phyloP scores from a whole-genome alignment of 2,797 vertebrate species.

The Decapterus maruadsi region DNA sequence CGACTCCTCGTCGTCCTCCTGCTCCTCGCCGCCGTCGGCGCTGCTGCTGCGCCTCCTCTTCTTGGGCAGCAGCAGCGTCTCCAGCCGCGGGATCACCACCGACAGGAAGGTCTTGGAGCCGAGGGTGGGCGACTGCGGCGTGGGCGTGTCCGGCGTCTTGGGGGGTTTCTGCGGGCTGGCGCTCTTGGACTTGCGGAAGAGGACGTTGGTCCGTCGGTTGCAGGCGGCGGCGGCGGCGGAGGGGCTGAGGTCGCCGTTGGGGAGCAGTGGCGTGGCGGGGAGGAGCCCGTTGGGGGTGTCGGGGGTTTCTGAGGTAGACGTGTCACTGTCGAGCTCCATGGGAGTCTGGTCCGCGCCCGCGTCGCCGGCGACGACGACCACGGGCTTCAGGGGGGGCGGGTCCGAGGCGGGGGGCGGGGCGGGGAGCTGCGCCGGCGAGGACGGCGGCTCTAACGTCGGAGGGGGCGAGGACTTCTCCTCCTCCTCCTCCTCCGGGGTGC shows the following conservation, averaged over 20 bases:
- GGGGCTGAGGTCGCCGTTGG: conserved; percentile 83
- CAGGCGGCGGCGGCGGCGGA: conserved; percentile 87
- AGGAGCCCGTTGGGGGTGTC: conserved; percentile 88
- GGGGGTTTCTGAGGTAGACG: conserved; percentile 88
- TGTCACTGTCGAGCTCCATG: conserved; percentile 89
- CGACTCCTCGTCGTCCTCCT: conserved; percentile 89
- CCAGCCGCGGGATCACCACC: conserved; percentile 98
- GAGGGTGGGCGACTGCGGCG: conserved; percentile 89
- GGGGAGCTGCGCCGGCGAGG: conserved; percentile 87
- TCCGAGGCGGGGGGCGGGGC: conserved; percentile 88
- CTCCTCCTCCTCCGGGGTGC: conserved; percentile 69
- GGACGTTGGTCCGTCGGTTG: conserved; percentile 91
- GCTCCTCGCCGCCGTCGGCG: conserved; percentile 85
- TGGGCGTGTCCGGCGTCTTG: conserved; percentile 87
- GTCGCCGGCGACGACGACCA: conserved; percentile 65
- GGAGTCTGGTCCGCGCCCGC: conserved; percentile 87
- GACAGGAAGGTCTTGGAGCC: conserved; percentile 98
- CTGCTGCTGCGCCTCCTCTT: conserved; percentile 94
- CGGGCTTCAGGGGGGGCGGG: conserved; percentile 89
- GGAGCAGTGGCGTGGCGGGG: conserved; percentile 84
- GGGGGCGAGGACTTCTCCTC: conserved; percentile 90
- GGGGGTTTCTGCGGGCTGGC: conserved; percentile 94
- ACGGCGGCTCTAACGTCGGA: conserved; percentile 91
- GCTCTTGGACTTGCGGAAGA: conserved; percentile 97
- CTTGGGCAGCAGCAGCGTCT: conserved; percentile 96